These are phyloP conservation scores for Chauna torquata DNA, from an alignment of 2,113 vertebrate species.

Conservation along the genomic window DNA sequence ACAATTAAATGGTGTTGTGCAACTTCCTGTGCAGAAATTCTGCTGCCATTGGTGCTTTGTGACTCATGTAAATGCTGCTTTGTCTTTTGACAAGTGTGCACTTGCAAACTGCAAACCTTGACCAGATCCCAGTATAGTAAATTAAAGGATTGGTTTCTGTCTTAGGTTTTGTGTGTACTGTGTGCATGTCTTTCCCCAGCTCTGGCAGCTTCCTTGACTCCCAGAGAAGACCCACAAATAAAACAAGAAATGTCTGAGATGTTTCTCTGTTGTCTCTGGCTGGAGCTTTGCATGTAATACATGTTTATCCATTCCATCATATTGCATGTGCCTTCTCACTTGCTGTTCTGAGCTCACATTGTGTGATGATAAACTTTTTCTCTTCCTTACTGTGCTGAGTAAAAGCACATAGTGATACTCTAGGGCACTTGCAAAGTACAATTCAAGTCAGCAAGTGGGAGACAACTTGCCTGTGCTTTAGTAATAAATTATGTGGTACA, in stretches of 20 bases:
- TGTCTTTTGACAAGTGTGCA: not conserved
- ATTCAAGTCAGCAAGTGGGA: not conserved
- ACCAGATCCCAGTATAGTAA: rapidly evolving
- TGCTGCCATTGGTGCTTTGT: not conserved
- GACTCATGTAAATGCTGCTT: not conserved
- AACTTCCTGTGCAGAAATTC: not conserved
- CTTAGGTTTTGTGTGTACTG: not conserved
- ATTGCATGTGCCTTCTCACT: not conserved
- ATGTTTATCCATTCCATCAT: not conserved
- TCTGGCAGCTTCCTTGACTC: not conserved
- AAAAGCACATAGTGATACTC: not conserved
- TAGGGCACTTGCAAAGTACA: not conserved
- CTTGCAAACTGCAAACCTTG: not conserved
- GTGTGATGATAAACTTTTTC: not conserved
- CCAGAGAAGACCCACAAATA: not conserved
- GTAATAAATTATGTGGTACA: not conserved
- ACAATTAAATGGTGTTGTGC: slow-evolving; percentile 5
- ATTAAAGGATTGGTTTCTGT: not conserved
- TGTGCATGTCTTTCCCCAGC: not conserved
- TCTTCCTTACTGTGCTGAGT: not conserved
- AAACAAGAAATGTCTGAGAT: not conserved
- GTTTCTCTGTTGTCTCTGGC: not conserved
- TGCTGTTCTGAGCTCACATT: rapidly evolving
- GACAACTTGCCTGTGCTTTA: rapidly evolving
- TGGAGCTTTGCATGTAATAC: rapidly evolving